Base-by-base conservation (phyloP, 2,888 invertebrate genomes). In the Scelioninae gen. 1 region DNA sequence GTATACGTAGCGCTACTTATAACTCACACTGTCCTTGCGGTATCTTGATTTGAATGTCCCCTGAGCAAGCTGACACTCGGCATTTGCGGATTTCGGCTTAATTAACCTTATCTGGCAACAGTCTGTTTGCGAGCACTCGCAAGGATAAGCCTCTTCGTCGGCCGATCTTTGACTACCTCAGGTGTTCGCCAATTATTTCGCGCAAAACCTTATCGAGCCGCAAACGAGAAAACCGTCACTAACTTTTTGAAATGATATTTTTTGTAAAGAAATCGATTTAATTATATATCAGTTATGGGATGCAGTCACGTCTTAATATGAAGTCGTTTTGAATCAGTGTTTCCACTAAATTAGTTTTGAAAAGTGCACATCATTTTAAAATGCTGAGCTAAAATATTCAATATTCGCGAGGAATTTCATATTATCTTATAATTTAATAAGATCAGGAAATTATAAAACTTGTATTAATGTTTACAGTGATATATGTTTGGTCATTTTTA, bases 81-180 rank as follows among this genome's bases (percentile, higher is more conserved):
- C 85, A 83, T 88, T 87, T 86, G 85, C 83, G 80, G 84, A 86
- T 86, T 86, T 86, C 82, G 82, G 79, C 83, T 87, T 88, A 87
- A 88, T 88, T 88, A 88, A 84, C 84, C 80, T 86, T 87, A 88
- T 87, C 87, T 69, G 72, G 43, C 76, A 58, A 71, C 76, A 76
- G 76, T 47, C 75, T 85, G 80, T 82, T 81, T 75, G 68, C 63
- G 60, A 68, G 49, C 74, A 16, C 62, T 60, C 11, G 55, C 58
- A 60, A 38, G 81, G 69, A 75, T 71, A 80, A 80, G 75, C 66
- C 47, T 8, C 62, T 23, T 31, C 66, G 74, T 60, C 69, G 75
- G 69, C n/a, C 63, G 23, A 81, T 69, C 75, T 68, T 69, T 74
- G 71, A 82, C 81, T 71, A 71, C 65, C 60, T 65, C 63, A 56